These are phyloP conservation scores for Zaprionus nigranus DNA, from an alignment of 1,140 invertebrate species.

Conservation along the genomic window DNA sequence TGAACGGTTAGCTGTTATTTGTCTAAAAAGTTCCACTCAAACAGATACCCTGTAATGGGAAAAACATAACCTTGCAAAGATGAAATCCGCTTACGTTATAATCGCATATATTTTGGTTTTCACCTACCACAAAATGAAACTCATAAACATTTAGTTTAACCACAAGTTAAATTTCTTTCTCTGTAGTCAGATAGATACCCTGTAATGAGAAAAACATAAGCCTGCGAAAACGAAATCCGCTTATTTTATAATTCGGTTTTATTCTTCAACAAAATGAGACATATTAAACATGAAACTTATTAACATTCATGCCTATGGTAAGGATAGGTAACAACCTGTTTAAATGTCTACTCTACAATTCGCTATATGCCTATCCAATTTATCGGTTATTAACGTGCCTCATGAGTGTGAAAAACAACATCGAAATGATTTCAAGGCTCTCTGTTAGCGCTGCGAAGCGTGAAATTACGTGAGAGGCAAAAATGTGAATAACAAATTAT, in stretches of 20 bases:
- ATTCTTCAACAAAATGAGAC: too few species aligned
- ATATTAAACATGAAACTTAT: too few species aligned
- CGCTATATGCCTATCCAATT: not conserved
- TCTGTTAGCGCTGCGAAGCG: conserved; percentile 7
- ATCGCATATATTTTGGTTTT: too few species aligned
- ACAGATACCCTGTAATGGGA: not conserved
- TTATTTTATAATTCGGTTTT: too few species aligned
- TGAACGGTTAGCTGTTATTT: not conserved
- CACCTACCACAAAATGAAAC: too few species aligned
- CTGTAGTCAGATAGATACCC: not conserved
- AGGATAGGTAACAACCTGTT: not conserved
- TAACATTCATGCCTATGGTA: not conserved
- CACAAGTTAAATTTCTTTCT: not conserved
- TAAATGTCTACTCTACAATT: not conserved
- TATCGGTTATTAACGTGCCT: not conserved
- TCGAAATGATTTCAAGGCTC: conserved; percentile 24
- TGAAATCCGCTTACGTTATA: not conserved
- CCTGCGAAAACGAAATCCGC: not conserved
- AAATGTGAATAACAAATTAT: conserved; percentile 20
- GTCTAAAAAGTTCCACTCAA: not conserved
- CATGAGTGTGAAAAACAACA: conserved; percentile 6
- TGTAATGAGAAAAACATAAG: not conserved
- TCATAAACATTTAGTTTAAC: too few species aligned
- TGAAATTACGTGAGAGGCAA: conserved; percentile 22
- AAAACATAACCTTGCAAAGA: not conserved